Percentiles rank a stretch among this genome's conserved stretches.
These are phyloP conservation scores for Sylvilagus floridanus DNA, from an alignment of 2,797 vertebrate genomes.

Conservation along the genomic window DNA sequence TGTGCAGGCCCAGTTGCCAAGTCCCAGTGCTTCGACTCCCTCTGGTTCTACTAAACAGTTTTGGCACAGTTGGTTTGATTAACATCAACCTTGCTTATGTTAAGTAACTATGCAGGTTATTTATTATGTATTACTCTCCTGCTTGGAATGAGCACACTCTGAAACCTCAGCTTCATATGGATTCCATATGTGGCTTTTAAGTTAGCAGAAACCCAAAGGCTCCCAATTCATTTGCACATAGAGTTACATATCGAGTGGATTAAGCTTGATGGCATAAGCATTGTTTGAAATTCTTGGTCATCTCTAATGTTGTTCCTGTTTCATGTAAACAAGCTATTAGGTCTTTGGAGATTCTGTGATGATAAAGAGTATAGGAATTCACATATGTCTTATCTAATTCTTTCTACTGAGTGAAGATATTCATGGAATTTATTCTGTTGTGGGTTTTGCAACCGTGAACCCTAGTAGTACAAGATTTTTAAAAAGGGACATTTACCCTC, in stretches of 20 bases:
- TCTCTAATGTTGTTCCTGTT: conserved; percentile 54
- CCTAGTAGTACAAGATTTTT: not conserved
- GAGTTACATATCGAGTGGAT: conserved; percentile 63
- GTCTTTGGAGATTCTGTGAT: conserved; percentile 52
- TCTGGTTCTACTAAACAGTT: conserved; percentile 63
- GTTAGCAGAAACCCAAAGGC: conserved; percentile 64
- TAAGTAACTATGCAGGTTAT: conserved; percentile 71
- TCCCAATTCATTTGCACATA: conserved; percentile 67
- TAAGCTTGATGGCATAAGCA: conserved; percentile 55
- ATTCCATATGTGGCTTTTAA: conserved; percentile 79
- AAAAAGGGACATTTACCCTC: not conserved
- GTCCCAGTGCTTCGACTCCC: not conserved
- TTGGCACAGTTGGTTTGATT: conserved; percentile 69
- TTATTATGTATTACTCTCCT: conserved; percentile 75
- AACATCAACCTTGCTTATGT: conserved; percentile 71
- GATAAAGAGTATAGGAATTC: conserved; percentile 24
- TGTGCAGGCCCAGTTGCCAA: not conserved
- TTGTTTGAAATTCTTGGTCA: conserved; percentile 73
- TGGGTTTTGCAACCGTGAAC: conserved; percentile 37
- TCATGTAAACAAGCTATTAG: conserved; percentile 64
- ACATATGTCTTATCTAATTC: conserved; percentile 26
- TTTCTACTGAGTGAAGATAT: conserved; percentile 9
- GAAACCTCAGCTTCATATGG: conserved; percentile 66
- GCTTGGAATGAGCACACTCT: conserved; percentile 76
- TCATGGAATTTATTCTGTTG: conserved; percentile 47